Percentiles rank a stretch among this genome's conserved stretches.
Evolutionary conservation across 2,113 vertebrate genomes (phyloP).

Genomic region (Lophochroa leadbeateri): DNA sequence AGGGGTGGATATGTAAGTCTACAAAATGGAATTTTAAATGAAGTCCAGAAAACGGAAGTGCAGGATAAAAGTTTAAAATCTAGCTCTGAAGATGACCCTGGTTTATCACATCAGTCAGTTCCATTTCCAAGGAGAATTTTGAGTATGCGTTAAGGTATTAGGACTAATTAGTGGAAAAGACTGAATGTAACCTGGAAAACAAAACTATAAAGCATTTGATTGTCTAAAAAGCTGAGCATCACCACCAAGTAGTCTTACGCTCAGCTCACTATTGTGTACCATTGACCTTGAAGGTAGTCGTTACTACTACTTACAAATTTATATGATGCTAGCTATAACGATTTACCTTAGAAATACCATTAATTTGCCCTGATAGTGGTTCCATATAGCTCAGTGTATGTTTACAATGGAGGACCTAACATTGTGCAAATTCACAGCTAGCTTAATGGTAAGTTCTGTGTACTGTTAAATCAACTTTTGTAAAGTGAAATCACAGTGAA

Average conservation of each 20-base stretch:
- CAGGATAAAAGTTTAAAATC: background rate
- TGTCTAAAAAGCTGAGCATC: background rate
- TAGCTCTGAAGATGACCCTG: background rate
- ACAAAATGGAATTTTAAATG: background rate
- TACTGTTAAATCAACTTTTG: background rate
- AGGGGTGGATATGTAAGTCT: background rate
- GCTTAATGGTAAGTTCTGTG: background rate
- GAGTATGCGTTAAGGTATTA: background rate
- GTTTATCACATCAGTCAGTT: background rate
- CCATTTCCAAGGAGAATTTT: background rate
- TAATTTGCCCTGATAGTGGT: background rate
- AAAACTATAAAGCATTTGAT: background rate
- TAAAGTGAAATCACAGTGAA: background rate
- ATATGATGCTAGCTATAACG: fast-evolving
- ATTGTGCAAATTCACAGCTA: background rate
- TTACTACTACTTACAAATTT: background rate
- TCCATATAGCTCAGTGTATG: background rate
- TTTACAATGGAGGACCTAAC: background rate
- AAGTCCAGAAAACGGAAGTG: background rate
- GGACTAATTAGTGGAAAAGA: background rate
- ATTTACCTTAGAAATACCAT: background rate
- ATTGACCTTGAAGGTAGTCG: background rate
- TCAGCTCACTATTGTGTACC: background rate
- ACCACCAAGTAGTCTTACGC: background rate
- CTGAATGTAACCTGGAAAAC: background rate